These are phyloP conservation scores for Liasis olivaceus DNA, from an alignment of 2,797 vertebrate species.

Conservation along the genomic window DNA sequence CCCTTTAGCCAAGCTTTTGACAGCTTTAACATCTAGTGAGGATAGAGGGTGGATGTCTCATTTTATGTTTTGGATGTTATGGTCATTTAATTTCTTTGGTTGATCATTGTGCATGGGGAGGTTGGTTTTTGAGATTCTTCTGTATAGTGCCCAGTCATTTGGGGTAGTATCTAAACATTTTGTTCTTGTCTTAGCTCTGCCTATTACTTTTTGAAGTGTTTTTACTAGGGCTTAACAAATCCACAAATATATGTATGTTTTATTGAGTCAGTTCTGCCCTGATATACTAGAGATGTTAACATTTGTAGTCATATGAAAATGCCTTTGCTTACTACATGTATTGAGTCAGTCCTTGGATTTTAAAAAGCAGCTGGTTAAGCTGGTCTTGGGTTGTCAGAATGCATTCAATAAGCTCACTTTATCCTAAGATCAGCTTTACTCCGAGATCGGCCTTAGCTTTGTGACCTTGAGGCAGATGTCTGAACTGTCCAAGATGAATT, in stretches of 20 bases:
- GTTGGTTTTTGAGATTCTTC: not conserved
- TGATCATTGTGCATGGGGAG: not conserved
- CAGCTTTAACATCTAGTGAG: not conserved
- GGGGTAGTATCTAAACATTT: not conserved
- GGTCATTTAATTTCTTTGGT: not conserved
- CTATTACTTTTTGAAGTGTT: not conserved
- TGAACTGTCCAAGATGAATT: not conserved
- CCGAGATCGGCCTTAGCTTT: not conserved
- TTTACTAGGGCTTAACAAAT: not conserved
- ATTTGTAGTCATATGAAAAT: not conserved
- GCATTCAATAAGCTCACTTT: not conserved
- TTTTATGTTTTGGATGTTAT: not conserved
- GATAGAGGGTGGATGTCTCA: not conserved
- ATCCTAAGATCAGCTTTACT: not conserved
- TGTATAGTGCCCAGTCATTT: not conserved
- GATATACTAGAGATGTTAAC: not conserved
- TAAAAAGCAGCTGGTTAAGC: not conserved
- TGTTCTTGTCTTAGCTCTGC: not conserved
- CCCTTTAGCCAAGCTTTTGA: not conserved
- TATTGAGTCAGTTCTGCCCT: not conserved
- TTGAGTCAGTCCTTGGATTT: not conserved
- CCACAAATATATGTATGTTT: not conserved
- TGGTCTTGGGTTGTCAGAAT: not conserved
- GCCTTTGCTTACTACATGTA: not conserved
- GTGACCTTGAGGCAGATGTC: not conserved